phyloP scores from a whole-genome alignment of 2,888 invertebrate species.

The Rotaria macrura region DNA sequence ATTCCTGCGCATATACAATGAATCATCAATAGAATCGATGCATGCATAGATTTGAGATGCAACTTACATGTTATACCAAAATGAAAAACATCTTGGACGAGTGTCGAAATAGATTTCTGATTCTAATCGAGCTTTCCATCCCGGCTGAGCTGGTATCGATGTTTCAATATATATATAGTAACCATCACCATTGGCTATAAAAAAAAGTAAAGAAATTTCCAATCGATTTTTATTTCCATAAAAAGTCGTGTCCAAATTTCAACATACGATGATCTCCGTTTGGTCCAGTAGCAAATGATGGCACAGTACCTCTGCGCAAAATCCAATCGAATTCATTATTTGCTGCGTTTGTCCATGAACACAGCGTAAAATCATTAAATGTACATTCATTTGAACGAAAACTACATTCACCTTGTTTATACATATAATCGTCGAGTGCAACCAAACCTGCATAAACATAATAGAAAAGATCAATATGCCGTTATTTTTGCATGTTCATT shows the following conservation, averaged over 20 bases:
- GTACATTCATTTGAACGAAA: slow-evolving; percentile 36
- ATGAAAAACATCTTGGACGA: slow-evolving; percentile 21
- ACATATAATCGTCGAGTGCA: neutral
- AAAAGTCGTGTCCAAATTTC: neutral
- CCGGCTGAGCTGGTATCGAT: slow-evolving; percentile 37
- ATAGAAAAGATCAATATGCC: neutral
- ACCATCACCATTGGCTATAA: slow-evolving; percentile 34
- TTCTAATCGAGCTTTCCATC: slow-evolving; percentile 40
- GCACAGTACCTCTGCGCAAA: slow-evolving; percentile 39
- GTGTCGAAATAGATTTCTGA: slow-evolving; percentile 28
- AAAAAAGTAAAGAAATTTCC: slow-evolving; percentile 37
- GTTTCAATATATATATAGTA: slow-evolving; percentile 41
- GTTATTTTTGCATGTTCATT: too few species aligned
- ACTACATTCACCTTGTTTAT: neutral
- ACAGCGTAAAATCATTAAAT: slow-evolving; percentile 31
- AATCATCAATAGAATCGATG: neutral
- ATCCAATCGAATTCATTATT: slow-evolving; percentile 34
- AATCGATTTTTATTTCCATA: neutral
- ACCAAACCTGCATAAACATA: neutral
- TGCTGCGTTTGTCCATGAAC: slow-evolving; percentile 28
- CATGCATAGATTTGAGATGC: neutral
- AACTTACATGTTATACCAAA: slow-evolving; percentile 34
- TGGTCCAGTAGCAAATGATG: slow-evolving; percentile 40
- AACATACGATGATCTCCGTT: slow-evolving; percentile 40
- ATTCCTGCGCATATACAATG: neutral